A percentile compares a stretch with the other conserved stretches of the same genome.
phyloP scores from a whole-genome alignment of 2,113 vertebrate species.

The Epinephelus cyanopodus region DNA sequence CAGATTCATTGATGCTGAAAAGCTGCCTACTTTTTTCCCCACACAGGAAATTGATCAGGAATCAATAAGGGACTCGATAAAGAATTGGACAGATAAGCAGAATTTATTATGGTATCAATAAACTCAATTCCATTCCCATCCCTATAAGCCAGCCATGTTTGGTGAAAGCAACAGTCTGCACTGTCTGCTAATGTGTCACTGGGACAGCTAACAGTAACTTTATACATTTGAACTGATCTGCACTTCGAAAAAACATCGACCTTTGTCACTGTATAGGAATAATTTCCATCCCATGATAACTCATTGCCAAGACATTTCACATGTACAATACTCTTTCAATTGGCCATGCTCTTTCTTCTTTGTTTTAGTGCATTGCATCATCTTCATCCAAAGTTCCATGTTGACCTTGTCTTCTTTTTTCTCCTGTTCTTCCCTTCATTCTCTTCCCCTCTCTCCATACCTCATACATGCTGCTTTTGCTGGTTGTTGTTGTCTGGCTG shows the following conservation, averaged over 20 bases:
- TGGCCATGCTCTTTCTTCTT: background rate
- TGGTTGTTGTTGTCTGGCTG: constrained; percentile 75
- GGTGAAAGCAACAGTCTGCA: too few species aligned
- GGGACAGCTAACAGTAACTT: background rate
- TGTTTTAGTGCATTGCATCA: constrained; percentile 6
- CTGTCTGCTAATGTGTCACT: background rate
- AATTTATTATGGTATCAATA: too few species aligned
- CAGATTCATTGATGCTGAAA: too few species aligned
- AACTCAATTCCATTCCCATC: too few species aligned
- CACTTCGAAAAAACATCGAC: background rate
- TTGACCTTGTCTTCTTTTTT: constrained; percentile 45
- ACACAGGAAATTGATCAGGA: too few species aligned
- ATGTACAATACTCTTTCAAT: constrained; percentile 11
- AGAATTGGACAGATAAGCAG: too few species aligned
- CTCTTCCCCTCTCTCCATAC: constrained; percentile 26
- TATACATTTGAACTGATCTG: background rate
- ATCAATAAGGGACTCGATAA: too few species aligned
- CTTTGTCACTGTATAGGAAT: background rate
- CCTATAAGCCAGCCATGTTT: too few species aligned
- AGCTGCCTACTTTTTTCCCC: too few species aligned
- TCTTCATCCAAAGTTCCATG: constrained; percentile 25
- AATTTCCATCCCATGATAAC: background rate
- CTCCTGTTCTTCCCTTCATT: constrained; percentile 12
- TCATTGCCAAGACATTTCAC: background rate
- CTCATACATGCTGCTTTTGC: constrained; percentile 71